These are phyloP conservation scores for Cromileptes altivelis DNA, from an alignment of 2,113 vertebrate species.

Conservation along the genomic window DNA sequence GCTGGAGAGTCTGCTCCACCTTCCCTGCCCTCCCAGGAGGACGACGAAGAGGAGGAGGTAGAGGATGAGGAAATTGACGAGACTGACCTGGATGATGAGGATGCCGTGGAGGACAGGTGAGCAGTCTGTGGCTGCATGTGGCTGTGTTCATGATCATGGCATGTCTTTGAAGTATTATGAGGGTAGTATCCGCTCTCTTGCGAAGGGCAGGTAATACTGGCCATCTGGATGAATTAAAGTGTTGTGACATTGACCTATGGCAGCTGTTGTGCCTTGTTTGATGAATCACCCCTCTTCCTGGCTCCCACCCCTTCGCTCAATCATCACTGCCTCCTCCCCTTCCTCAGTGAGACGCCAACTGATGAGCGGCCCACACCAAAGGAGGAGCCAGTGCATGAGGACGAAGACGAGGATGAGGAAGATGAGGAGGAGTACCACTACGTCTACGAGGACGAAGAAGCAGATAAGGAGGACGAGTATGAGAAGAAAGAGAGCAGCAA, in stretches of 20 bases:
- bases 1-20: constrained; percentile 78
- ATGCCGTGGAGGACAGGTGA: constrained; percentile 62
- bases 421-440: constrained; percentile 88
- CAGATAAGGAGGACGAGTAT: constrained; percentile 87
- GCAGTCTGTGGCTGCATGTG: constrained; percentile 6
- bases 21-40: constrained; percentile 82
- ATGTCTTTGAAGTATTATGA: constrained; percentile 36
- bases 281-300: constrained; percentile 65
- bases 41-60: constrained; percentile 84
- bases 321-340: constrained; percentile 13
- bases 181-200: neutral
- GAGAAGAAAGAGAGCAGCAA: constrained; percentile 86
- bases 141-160: constrained; percentile 5
- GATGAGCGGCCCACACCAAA: constrained; percentile 89
- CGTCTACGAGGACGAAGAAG: constrained; percentile 90
- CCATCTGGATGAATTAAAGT: constrained; percentile 71
- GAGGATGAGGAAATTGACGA: constrained; percentile 77
- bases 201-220: constrained; percentile 48
- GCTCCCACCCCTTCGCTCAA: constrained; percentile 48
- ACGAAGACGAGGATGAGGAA: constrained; percentile 75
- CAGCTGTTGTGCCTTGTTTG: constrained; percentile 63
- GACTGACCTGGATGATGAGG: constrained; percentile 58
- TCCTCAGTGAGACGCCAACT: constrained; percentile 86
- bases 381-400: constrained; percentile 84
- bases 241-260: constrained; percentile 68